A percentile compares a stretch with the other conserved stretches of the same genome.
phyloP scores from a whole-genome alignment of 1,140 invertebrate species.

The Lepidurus packardi region DNA sequence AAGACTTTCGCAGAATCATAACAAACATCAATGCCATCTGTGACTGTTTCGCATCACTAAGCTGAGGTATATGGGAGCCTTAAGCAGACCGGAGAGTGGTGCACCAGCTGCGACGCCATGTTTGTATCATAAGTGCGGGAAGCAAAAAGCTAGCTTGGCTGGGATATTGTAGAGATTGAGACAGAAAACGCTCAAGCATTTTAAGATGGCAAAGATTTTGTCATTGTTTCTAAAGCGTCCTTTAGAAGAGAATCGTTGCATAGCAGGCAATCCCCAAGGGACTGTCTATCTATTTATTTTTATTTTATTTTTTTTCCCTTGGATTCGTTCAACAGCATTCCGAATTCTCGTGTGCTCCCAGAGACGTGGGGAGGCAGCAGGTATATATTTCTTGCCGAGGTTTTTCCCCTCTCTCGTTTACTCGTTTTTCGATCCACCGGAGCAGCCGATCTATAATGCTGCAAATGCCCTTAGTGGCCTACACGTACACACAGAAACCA shows the following conservation, averaged over 20 bases:
- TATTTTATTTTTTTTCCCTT: not conserved
- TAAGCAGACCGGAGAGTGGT: no score
- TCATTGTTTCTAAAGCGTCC: not conserved
- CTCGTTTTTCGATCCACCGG: not conserved
- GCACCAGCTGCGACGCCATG: no score
- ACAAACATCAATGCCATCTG: no score
- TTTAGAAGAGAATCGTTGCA: not conserved
- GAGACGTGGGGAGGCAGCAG: not conserved
- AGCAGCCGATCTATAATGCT: not conserved
- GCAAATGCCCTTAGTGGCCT: not conserved
- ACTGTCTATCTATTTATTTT: no score
- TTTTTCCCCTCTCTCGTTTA: not conserved
- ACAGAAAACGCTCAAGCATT: not conserved
- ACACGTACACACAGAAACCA: not conserved
- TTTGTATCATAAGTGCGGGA: no score
- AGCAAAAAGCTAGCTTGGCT: not conserved
- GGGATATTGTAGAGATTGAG: not conserved
- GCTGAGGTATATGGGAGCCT: no score
- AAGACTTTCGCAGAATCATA: no score
- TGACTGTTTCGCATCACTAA: no score
- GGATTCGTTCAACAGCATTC: not conserved
- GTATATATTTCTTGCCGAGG: not conserved
- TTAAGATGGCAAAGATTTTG: not conserved
- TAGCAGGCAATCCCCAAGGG: not conserved
- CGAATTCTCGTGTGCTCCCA: not conserved